Percentiles rank a stretch among this genome's conserved stretches.
phyloP scores from a whole-genome alignment of 2,113 vertebrate genomes.

The Archocentrus centrarchus region DNA sequence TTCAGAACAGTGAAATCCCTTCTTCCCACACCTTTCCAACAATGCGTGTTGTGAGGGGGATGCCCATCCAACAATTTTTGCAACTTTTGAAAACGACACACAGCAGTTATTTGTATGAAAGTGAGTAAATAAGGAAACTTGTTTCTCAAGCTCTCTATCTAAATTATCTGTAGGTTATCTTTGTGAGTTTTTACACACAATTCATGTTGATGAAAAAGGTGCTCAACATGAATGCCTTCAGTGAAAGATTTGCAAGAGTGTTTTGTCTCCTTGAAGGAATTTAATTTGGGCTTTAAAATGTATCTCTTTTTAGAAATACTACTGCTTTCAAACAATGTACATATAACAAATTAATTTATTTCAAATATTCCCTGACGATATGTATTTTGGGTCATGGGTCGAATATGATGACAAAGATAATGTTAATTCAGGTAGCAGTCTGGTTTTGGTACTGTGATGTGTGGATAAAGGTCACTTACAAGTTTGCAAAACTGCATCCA shows the following conservation, averaged over 20 bases:
- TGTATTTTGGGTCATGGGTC: neutral
- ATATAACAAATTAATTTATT: neutral
- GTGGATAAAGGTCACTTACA: neutral
- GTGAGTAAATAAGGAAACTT: neutral
- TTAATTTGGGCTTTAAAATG: neutral
- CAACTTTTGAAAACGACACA: neutral
- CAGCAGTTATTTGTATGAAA: neutral
- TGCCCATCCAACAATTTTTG: neutral
- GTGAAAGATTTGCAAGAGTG: neutral
- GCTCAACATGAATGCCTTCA: neutral
- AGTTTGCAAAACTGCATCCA: slow-evolving; percentile 2
- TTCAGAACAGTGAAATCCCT: slow-evolving; percentile 18
- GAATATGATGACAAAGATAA: neutral
- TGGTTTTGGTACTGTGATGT: neutral
- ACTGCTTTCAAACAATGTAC: neutral
- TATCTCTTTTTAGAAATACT: neutral
- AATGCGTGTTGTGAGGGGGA: neutral
- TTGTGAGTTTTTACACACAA: no score
- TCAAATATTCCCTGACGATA: neutral
- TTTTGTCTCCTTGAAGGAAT: neutral
- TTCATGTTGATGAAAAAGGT: no score
- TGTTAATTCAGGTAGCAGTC: neutral
- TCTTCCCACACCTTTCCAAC: neutral
- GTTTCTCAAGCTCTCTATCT: neutral
- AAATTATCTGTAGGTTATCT: neutral